These are phyloP conservation scores for Phymatocera aterrima DNA, from an alignment of 2,888 invertebrate species.

Conservation along the genomic window DNA sequence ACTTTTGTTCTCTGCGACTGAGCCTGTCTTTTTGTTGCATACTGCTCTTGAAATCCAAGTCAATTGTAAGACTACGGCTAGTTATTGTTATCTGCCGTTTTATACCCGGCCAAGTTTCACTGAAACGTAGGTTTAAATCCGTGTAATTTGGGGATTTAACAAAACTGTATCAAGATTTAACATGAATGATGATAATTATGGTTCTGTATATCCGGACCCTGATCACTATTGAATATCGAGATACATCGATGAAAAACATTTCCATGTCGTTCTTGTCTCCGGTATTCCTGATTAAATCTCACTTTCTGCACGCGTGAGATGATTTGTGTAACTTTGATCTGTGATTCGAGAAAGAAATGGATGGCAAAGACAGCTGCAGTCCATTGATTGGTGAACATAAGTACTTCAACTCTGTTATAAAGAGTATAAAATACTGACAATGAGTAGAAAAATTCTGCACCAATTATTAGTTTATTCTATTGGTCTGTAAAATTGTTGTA, in stretches of 20 bases:
- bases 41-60: not conserved
- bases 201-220: not conserved
- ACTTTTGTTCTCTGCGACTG: constrained; percentile 18
- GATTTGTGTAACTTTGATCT: too few species aligned
- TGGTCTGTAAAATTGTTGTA: too few species aligned
- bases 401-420: too few species aligned
- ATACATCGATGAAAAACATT: not conserved
- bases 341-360: too few species aligned
- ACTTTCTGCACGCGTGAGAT: too few species aligned
- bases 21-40: not conserved
- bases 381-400: too few species aligned
- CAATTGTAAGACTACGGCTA: not conserved
- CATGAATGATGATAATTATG: not conserved
- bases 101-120: not conserved
- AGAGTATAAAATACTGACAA: too few species aligned
- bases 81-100: not conserved
- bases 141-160: not conserved
- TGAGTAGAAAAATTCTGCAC: too few species aligned
- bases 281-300: too few species aligned
- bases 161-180: not conserved
- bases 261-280: not conserved
- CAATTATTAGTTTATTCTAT: too few species aligned
- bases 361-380: too few species aligned
- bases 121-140: not conserved
- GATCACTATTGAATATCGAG: not conserved